These are phyloP conservation scores for Bilobella aurantiaca DNA, from an alignment of 1,140 invertebrate genomes.

Conservation along the genomic window DNA sequence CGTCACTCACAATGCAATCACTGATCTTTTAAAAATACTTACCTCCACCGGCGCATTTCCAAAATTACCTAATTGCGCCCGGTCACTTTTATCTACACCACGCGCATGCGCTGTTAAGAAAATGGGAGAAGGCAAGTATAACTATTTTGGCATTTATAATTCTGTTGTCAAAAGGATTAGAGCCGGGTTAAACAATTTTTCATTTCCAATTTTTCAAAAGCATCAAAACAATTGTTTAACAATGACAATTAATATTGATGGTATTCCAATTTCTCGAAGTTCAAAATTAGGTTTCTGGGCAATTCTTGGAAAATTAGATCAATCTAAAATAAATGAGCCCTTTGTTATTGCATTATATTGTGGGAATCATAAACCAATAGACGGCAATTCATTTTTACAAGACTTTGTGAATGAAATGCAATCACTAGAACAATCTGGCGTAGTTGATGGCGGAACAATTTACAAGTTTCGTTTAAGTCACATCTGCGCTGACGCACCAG, in stretches of 20 bases:
- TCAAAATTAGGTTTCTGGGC: constrained; percentile 10
- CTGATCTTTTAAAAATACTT: not conserved
- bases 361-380: not conserved
- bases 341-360: constrained; percentile 8
- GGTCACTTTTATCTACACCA: not conserved
- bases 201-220: not conserved
- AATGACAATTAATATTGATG: constrained; percentile 9
- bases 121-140: not conserved
- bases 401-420: constrained; percentile 14
- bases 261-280: constrained; percentile 10
- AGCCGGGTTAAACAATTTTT: not conserved
- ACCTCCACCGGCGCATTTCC: too few species aligned
- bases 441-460: not conserved
- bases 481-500: constrained; percentile 27
- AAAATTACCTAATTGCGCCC: not conserved
- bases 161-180: not conserved
- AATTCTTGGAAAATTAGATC: constrained; percentile 11
- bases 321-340: not conserved
- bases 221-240: not conserved
- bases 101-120: not conserved
- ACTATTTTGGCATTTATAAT: not conserved
- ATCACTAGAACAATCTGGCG: constrained; percentile 3
- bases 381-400: constrained; percentile 2
- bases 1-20: not conserved
- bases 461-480: not conserved